Evolutionary conservation across 2,797 vertebrate species (phyloP), one percentile per base, ranked within the genome.

Genomic region (Sparus aurata): DNA sequence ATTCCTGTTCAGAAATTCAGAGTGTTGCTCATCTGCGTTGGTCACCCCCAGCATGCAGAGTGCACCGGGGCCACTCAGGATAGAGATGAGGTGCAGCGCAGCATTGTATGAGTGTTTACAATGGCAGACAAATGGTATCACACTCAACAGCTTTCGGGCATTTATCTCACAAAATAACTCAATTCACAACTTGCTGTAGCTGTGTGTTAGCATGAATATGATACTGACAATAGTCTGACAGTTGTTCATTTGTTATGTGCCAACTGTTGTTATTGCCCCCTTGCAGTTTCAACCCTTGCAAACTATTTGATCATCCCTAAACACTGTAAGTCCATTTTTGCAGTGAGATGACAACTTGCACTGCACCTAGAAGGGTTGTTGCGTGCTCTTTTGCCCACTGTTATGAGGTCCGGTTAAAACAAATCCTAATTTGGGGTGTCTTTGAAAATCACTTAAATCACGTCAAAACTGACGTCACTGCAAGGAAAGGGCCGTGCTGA

Each of bases 111-210:
- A 68, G 59, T 75, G 58, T 80, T 74, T 79, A 85, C 59, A 74
- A 38, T 63, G 22, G 65, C 80, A 75, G 53, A 84, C 73, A 79
- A 76, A 80, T 75, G 11, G n/a, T 25, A 79, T 76, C 60, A 61
- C 50, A 47, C 46, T 52, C 45, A 82, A 72, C 45, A 75, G 62
- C 63, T 84, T 64, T 77, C 38, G 23, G 63, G 13, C 74, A 46
- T 75, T 81, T 52, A 59, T 63, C 76, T 57, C 27, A 22, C 54
- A 34, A 53, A 73, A 69, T 49, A 73, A 50, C 65, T 59, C 2
- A 41, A 57, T 76, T 78, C 61, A 60, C 71, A 73, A 52, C 64
- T 66, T 38, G 63, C 75, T 57, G 2, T 60, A 27, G 54, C 65
- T 71, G 75, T 58, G 66, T 77, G 54, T 62, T 47, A 47, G 30